Base-by-base conservation (phyloP, 2,113 vertebrate species). In the Bujurquina vittata region DNA sequence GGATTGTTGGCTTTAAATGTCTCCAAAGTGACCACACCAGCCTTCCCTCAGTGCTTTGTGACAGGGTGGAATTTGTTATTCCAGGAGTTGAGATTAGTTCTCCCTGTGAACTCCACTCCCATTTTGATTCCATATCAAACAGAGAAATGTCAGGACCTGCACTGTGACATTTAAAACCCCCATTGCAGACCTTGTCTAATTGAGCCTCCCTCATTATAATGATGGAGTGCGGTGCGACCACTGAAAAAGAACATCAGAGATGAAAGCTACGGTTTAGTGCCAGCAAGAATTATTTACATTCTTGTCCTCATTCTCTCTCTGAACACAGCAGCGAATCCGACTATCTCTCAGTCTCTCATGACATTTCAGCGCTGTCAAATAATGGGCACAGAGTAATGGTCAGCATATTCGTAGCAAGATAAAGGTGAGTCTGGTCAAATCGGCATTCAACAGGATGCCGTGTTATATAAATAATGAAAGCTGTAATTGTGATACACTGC, bases 131-230 rank as follows among this genome's bases (percentile, higher is more conserved):
- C 89, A 90, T 93, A 94, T 95, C 94, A 95, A 93, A 93, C 89
- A 89, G 73, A 93, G 93, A 95, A 94, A 95, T 95, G 94, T 94
- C 94, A 95, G 91, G 93, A 94, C 93, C 93, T 94, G 90, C 86
- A 75, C 90, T 89, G 86, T 94, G 93, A 95, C 95, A 95, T 95
- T 95, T 94, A 90, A 92, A 94, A 81, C 82, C 85, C 85, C 89
- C 87, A 87, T 86, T 93, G 93, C 91, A 93, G 93, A 92, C 93
- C 90, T 85, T 91, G 93, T 94, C 92, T 94, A 95, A 95, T 95
- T 94, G 92, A 94, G 89, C 84, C 82, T 87, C 90, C 88, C 92
- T 95, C 91, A 93, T 95, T 95, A 95, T 91, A 94, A 94, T 93
- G 93, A 93, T 86, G 76, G 89, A 94, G 90, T 86, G 84, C 40